Evolutionary conservation across 1,140 invertebrate genomes (phyloP), one percentile per base, ranked within the genome.

Genomic region (Episyrphus balteatus): DNA sequence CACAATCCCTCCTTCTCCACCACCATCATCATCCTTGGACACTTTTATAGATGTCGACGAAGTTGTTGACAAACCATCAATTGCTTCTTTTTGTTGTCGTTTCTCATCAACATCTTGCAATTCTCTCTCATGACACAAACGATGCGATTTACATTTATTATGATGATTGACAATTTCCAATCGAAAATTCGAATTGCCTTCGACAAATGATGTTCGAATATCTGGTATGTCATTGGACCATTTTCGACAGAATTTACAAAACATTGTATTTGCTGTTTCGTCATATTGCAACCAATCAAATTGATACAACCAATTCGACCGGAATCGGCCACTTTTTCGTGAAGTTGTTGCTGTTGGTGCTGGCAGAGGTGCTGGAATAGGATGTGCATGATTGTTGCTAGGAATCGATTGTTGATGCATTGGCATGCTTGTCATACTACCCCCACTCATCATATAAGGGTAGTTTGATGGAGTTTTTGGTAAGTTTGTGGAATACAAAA

Each of bases 131-230:
- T 64, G 66, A 54, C 81, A 84, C 44, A 83, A 58, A 51, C 77
- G 74, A 57, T 84, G 81, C n/a, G 81, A 81, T 62, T 84, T 84
- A 58, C 80, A 83, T 58, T 81, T 83, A 63, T 83, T 79, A 58
- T 84, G 82, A 66, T 84, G 82, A 61, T 84, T 83, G 17, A 84
- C 76, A 54, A 84, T 85, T 69, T 84, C 82, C 31, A 83, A 68
- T 46, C 82, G 73, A 67, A 84, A 84, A 61, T 84, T 84, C 26
- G 76, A 75, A 55, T 82, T 84, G n/a, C 82, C 82, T 52, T 81
- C 76, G 5, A 81, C 79, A 55, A 85, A 85, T 2, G 81, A 83
- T 17, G 82, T 84, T 44, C 81, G 74, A 57, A 82, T 81, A 45
- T 82, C 78, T 13, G 80, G 78, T 47, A 84, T 70, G 11, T 78